Evolutionary conservation across 1,140 invertebrate genomes (phyloP).

Genomic region (Drosophila dunni): DNA sequence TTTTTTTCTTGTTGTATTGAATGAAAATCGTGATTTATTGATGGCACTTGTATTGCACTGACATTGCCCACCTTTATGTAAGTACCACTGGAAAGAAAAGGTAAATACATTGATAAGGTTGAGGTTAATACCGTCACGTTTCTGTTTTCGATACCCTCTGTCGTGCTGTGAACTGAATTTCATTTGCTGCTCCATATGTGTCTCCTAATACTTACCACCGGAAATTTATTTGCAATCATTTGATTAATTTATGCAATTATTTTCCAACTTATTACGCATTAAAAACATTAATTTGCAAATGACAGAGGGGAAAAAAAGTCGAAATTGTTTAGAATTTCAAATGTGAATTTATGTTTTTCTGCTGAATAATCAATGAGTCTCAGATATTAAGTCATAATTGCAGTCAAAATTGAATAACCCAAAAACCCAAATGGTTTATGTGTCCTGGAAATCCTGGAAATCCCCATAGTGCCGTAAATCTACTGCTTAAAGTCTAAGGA

Average conservation of each 20-base stretch:
- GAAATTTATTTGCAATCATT: conserved; percentile 24
- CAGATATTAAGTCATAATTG: too few relatives aligned
- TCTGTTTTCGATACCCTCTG: conserved; percentile 36
- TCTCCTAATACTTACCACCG: not conserved
- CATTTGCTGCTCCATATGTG: conserved; percentile 9
- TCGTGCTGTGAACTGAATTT: conserved; percentile 28
- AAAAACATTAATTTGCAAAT: conserved; percentile 18
- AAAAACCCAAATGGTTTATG: too few relatives aligned
- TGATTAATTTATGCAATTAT: conserved; percentile 15
- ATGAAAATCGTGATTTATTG: conserved; percentile 59
- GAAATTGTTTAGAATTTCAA: not conserved
- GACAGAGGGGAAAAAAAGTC: not conserved
- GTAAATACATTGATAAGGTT: conserved; percentile 13
- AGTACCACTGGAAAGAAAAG: not conserved
- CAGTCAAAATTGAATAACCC: too few relatives aligned
- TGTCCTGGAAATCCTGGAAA: too few relatives aligned
- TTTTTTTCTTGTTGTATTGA: conserved; percentile 20
- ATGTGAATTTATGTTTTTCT: not conserved
- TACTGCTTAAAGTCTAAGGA: too few relatives aligned
- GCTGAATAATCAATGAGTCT: too few relatives aligned
- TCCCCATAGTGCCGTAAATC: too few relatives aligned
- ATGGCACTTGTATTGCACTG: conserved; percentile 1
- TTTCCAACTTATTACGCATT: not conserved
- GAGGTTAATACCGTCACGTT: conserved; percentile 54
- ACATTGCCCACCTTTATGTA: not conserved